Conservation (phyloP, 2,113 vertebrate species). For the Micromys minutus region DNA sequence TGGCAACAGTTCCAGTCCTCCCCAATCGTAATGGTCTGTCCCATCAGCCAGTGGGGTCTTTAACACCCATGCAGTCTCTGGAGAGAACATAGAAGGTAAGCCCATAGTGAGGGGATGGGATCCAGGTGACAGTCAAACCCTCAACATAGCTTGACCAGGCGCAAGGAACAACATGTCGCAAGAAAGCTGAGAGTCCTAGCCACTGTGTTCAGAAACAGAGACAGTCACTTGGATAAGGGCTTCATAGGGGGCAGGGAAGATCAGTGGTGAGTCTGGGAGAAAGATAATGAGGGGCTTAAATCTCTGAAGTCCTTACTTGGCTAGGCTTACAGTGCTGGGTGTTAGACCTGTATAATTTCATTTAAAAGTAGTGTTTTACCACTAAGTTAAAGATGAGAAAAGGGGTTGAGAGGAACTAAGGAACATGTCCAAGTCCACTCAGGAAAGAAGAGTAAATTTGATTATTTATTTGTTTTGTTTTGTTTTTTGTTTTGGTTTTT, state of each 20-base stretch:
- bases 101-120: not conserved
- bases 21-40: not conserved
- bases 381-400: not conserved
- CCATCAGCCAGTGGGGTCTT: not conserved
- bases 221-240: too few relatives aligned
- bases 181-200: not conserved
- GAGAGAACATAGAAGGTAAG: not conserved
- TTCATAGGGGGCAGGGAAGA: not conserved
- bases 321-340: not conserved
- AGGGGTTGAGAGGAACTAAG: not conserved
- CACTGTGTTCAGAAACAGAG: not conserved
- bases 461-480: not conserved
- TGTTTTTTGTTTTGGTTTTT: not conserved
- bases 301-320: not conserved
- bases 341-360: not conserved
- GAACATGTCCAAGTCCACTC: not conserved
- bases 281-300: not conserved
- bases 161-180: not conserved
- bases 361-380: constrained; percentile 14
- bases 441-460: not conserved
- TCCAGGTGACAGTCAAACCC: not conserved
- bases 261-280: not conserved
- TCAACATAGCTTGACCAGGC: not conserved
- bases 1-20: not conserved
- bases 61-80: not conserved